Evolutionary conservation across 2,888 invertebrate species (phyloP).

Genomic region (Pristionchus fissidentatus): DNA sequence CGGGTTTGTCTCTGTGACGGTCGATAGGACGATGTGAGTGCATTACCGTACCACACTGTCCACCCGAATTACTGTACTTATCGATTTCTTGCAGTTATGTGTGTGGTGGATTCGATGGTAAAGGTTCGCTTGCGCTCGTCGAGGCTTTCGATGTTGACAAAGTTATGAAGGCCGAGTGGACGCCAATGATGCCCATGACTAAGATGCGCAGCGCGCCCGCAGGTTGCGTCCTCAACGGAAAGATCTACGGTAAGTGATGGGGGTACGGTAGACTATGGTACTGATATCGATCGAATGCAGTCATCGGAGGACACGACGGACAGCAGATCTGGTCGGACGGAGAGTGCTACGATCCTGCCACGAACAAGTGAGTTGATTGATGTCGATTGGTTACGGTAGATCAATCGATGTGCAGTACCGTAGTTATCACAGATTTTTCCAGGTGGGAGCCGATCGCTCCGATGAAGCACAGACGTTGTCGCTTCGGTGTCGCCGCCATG

Average conservation of each 20-base stretch:
- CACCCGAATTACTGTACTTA: not conserved
- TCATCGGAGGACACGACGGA: conserved; percentile 89
- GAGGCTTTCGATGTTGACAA: not conserved
- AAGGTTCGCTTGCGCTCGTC: no score
- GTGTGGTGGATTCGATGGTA: not conserved
- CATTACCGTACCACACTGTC: no score
- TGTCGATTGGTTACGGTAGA: not conserved
- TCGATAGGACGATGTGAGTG: conserved; percentile 54
- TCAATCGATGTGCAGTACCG: no score
- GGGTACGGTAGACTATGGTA: conserved; percentile 77
- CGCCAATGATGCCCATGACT: no score
- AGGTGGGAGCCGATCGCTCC: conserved; percentile 79
- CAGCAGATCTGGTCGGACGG: conserved; percentile 82
- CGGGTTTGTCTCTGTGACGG: conserved; percentile 61
- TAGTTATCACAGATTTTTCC: not conserved
- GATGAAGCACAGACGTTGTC: conserved; percentile 85
- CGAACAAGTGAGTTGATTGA: not conserved
- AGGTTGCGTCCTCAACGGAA: not conserved
- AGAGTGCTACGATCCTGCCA: conserved; percentile 81
- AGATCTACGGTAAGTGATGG: conserved; percentile 63
- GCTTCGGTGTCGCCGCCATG: conserved; percentile 86
- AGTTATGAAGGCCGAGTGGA: no score
- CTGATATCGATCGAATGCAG: conserved; percentile 73
- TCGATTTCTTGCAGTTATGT: not conserved
- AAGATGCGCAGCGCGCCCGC: not conserved